Percentiles rank a stretch among this genome's conserved stretches.
Evolutionary conservation across 2,888 invertebrate genomes (phyloP).

Genomic region (Gortyna flavago): DNA sequence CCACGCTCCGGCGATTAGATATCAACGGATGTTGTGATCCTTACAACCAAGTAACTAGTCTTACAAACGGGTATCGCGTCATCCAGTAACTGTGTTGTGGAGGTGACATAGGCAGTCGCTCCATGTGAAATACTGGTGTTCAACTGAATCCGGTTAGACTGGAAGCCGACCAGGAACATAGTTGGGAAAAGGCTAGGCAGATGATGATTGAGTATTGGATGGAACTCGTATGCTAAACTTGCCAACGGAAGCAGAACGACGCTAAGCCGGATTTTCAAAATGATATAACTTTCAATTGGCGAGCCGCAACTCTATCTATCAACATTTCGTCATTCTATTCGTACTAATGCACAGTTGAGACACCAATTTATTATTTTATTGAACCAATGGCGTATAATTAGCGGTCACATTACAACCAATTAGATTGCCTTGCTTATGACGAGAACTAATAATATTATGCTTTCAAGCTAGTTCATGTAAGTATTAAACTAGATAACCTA

Average conservation of each 20-base stretch:
- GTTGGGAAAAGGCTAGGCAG: no score
- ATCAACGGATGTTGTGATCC: neutral
- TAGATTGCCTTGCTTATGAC: neutral
- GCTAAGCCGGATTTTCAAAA: neutral
- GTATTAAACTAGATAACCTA: conserved; percentile 17
- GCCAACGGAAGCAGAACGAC: neutral
- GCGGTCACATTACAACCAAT: conserved; percentile 14
- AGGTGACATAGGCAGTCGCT: neutral
- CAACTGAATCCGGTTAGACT: no score
- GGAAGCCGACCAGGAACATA: no score
- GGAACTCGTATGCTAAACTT: neutral
- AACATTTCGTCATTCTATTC: neutral
- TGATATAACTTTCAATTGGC: neutral
- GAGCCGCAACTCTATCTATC: neutral
- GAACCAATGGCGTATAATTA: conserved; percentile 30
- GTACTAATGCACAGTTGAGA: neutral
- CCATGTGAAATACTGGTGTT: no score
- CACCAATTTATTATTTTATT: conserved; percentile 29
- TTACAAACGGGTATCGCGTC: neutral
- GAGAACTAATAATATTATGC: conserved; percentile 14
- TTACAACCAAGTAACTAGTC: neutral
- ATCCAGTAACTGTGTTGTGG: neutral
- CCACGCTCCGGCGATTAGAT: neutral
- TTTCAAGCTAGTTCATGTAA: conserved; percentile 1
- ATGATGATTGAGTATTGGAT: neutral